A percentile compares a stretch with the other conserved stretches of the same genome.
Evolutionary conservation across 2,888 invertebrate genomes (phyloP).

Genomic region (Brenthis daphne): DNA sequence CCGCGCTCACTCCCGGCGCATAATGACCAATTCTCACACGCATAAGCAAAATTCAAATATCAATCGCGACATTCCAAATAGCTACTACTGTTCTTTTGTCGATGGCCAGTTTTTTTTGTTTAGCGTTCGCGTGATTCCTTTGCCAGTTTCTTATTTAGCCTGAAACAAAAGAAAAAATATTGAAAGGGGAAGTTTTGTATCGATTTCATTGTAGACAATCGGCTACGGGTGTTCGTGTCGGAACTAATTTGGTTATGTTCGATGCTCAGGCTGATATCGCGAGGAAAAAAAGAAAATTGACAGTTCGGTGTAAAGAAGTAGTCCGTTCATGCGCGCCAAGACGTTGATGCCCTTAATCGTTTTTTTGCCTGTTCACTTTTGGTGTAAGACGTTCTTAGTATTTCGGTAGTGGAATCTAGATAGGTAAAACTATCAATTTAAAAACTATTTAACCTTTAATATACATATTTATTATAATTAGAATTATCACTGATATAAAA

Average conservation of each 20-base stretch:
- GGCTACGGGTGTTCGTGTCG: conserved; percentile 76
- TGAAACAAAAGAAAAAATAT: conserved; percentile 50
- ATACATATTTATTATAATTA: neutral
- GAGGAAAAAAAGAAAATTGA: conserved; percentile 67
- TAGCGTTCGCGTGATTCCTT: conserved; percentile 35
- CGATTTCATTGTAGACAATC: conserved; percentile 78
- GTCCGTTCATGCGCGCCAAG: conserved; percentile 45
- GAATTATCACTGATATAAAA: no score
- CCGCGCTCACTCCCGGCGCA: conserved; percentile 65
- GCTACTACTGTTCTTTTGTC: conserved; percentile 43
- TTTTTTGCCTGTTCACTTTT: conserved; percentile 38
- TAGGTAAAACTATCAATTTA: neutral
- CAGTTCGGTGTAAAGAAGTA: conserved; percentile 53
- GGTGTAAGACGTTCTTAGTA: conserved; percentile 8
- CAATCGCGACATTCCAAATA: conserved; percentile 48
- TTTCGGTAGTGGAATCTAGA: neutral
- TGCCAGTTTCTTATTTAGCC: conserved; percentile 64
- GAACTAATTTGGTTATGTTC: conserved; percentile 77
- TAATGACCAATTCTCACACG: conserved; percentile 55
- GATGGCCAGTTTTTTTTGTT: conserved; percentile 51
- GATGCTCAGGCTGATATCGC: conserved; percentile 70
- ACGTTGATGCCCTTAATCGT: conserved; percentile 50
- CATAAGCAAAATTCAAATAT: conserved; percentile 48
- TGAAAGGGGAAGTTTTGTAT: conserved; percentile 58
- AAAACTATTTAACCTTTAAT: neutral